Base-by-base conservation (phyloP, 2,797 vertebrate species). In the Enteromius argenteus region DNA sequence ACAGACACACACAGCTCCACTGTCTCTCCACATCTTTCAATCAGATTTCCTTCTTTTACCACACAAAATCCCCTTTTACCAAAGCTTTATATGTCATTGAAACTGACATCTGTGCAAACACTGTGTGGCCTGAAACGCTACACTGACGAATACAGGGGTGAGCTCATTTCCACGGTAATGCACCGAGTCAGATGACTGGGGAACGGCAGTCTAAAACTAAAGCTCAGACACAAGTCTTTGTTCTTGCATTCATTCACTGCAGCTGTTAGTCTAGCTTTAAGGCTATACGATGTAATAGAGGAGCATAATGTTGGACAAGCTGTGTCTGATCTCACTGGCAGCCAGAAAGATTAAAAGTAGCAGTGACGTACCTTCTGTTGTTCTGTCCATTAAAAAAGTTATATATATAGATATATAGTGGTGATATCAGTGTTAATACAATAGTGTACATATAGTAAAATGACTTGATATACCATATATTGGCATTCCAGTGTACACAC, bases 171-270 rank as follows among this genome's bases (percentile, higher is more conserved):
- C 21, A 74, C 6, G 1, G 30, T 66, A 75, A 75, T 42, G 53
- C 60, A 56, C 44, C 49, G 30, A 67, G 60, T 76, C 72, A 64
- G 60, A 83, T 56, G 72, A 67, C 60, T 30, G 35, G 49, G 46
- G 35, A 46, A 35, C 2, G 21, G 19, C 39, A 27, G 39, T 6
- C 37, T 78, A 84, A 42, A 84, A 62, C 74, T 78, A 53, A 53
- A 68, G 44, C 81, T 75, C 81, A 83, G 81, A 56, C 44, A 58
- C 79, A 27, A 53, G 37, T 32, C 74, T 81, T 81, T 81, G 69
- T 81, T 81, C 39, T 27, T 49, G 53, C 32, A 46, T 44, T 78
- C 66, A 44, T 84, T 77, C 75, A 60, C 62, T 37, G 64, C 82
- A 78, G 82, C 82, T 84, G 82, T 78, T 78, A 37, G 64, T 35